Percentiles rank a stretch among this genome's conserved stretches.
phyloP scores from a whole-genome alignment of 2,888 invertebrate species.

The Prosopocoilus inquinatus region DNA sequence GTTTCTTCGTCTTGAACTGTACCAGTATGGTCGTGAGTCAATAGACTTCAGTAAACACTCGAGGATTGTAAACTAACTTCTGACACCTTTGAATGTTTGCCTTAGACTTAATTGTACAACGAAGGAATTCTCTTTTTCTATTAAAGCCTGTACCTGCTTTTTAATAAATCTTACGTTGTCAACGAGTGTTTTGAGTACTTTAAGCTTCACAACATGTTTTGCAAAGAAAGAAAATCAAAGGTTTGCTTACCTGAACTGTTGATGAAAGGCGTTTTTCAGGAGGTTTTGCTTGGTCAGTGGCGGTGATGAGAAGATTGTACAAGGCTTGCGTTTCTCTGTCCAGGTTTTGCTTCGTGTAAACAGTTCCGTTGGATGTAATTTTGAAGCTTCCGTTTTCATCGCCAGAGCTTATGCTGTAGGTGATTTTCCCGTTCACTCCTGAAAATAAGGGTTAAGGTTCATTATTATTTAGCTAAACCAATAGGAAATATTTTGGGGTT shows the following conservation, averaged over 20 bases:
- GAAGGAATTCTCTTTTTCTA: conserved; percentile 17
- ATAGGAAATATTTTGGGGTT: too few species aligned
- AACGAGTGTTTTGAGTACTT: conserved; percentile 1
- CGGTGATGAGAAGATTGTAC: conserved; percentile 84
- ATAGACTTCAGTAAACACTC: conserved; percentile 2
- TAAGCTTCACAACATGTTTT: not conserved
- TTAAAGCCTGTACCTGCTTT: conserved; percentile 1
- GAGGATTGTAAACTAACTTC: conserved; percentile 8
- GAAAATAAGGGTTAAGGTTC: conserved; percentile 32
- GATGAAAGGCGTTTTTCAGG: conserved; percentile 76
- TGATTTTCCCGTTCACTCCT: conserved; percentile 84
- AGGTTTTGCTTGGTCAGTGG: conserved; percentile 76
- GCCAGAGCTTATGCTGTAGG: conserved; percentile 79
- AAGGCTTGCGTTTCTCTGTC: conserved; percentile 80
- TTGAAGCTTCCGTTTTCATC: conserved; percentile 78
- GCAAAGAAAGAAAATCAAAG: not conserved
- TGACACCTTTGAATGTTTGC: conserved; percentile 17
- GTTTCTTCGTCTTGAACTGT: not conserved
- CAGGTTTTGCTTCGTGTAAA: conserved; percentile 70
- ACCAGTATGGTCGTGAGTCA: not conserved
- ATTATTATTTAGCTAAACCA: not conserved
- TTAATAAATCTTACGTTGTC: not conserved
- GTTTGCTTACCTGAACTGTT: conserved; percentile 71
- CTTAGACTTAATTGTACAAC: conserved; percentile 24
- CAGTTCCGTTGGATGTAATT: conserved; percentile 81